These are phyloP conservation scores for Hycleus phaleratus DNA, from an alignment of 1,140 invertebrate species.

Conservation along the genomic window DNA sequence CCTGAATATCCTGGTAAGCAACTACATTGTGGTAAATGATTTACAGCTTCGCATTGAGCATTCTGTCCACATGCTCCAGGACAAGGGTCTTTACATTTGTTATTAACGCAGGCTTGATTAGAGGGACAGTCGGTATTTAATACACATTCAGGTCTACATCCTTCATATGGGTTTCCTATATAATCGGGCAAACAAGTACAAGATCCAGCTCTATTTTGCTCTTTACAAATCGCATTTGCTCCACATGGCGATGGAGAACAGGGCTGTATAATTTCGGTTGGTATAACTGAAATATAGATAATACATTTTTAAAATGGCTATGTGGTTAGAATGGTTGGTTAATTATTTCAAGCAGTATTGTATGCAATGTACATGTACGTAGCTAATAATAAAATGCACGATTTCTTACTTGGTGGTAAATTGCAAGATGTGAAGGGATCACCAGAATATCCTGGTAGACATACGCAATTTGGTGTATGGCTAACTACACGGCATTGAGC, in stretches of 20 bases:
- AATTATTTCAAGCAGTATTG: neutral
- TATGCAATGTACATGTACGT: neutral
- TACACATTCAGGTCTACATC: conserved; percentile 62
- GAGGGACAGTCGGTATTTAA: conserved; percentile 60
- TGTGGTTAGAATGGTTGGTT: neutral
- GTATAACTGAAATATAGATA: conserved; percentile 24
- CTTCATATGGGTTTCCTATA: conserved; percentile 64
- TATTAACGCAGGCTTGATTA: conserved; percentile 51
- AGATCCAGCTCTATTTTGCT: conserved; percentile 56
- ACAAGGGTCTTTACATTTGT: conserved; percentile 58
- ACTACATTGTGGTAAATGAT: conserved; percentile 50
- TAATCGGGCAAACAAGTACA: conserved; percentile 59
- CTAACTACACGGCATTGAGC: conserved; percentile 58
- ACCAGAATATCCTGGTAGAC: conserved; percentile 47
- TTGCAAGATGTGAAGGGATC: conserved; percentile 52
- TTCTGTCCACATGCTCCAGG: conserved; percentile 58
- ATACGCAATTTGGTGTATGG: conserved; percentile 54
- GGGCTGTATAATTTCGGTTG: conserved; percentile 43
- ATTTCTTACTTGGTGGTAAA: conserved; percentile 12
- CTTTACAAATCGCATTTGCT: conserved; percentile 59
- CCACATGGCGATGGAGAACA: conserved; percentile 65
- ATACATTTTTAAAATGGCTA: neutral
- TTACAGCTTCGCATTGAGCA: conserved; percentile 52
- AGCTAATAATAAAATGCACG: conserved; percentile 11
- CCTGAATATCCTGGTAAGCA: conserved; percentile 52